Evolutionary conservation across 1,140 invertebrate genomes (phyloP), one percentile per base, ranked within the genome.

Genomic region (Papilio machaon): DNA sequence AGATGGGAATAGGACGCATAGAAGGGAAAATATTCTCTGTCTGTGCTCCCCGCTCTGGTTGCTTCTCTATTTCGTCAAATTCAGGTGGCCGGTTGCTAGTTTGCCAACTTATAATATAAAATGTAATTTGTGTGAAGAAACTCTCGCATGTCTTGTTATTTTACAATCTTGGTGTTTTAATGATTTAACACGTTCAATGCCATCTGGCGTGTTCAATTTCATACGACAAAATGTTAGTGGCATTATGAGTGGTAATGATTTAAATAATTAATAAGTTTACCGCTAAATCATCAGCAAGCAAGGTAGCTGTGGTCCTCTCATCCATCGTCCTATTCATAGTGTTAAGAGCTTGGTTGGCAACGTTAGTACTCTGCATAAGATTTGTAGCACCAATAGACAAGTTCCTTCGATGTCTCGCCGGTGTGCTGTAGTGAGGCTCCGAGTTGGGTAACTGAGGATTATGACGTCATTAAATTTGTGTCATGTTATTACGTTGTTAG

Each of bases 331-430:
- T 84, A 52, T 92, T 94, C 90, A 95, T 92, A 11, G 94, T 91
- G 82, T 81, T 95, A 7, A 88, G 80, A 1, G 78, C 54, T 52
- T 88, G 89, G 54, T 85, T 91, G 84, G 89, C 84, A 80, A 86
- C 76, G 64, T 82, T 86, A 17, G 86, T 94, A 60, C 85, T 91
- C 60, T 93, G 91, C 46, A 92, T 88, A 30, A 88, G 64, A 83
- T 91, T 95, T 10, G 93, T 94, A 30, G 94, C 94, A 77, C 95
- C 94, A 23, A 95, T 95, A 5, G 96, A 96, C 49, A 96, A 95
- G 89, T 96, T 96, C 58, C 96, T 87, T 82, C 96, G 90, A 81
- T 96, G 96, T 73, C 95, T 81, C 70, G 95, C 95, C 7, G 94
- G 95, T 1, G 95, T 95, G 79, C 95, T 95, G 87, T 95, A 95